Evolutionary conservation across 1,140 invertebrate species (phyloP), one percentile per base, ranked within the genome.

Genomic region (Neodiprion lecontei): DNA sequence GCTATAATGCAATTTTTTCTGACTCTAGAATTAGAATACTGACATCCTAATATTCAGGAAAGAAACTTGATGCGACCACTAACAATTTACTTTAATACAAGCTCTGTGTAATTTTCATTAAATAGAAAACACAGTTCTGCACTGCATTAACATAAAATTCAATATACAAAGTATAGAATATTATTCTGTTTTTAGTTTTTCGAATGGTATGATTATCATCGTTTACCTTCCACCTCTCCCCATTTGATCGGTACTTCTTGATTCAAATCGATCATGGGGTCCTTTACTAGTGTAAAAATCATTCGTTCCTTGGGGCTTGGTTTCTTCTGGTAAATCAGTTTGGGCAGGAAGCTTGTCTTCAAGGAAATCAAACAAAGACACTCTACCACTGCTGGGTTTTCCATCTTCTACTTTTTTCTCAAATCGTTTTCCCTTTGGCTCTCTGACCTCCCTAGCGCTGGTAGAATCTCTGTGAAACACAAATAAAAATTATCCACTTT

Each of bases 281-380:
- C 76, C 79, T 48, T 79, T 78, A 75, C 81, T 86, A 3, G 75
- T 71, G 49, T 74, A 77, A 74, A 66, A 77, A 68, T 67, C 74
- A 72, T 82, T 82, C 66, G 68, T 79, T 73, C 48, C 75, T 1
- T 78, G 72, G 47, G 70, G 72, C 77, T 77, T 81, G 28, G 47
- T 80, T 7, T 72, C 77, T 53, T 86, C 83, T 4, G 77, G 12
- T 4, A 75, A 70, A 71, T 87, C 89, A 9, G 81, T 79, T 75
- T 92, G 90, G 74, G 91, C 88, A 68, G 93, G 93, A 28, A 97
- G 88, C 88, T 96, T 96, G 79, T 95, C 93, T 83, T 96, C 95
- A 7, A 97, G 88, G 83, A 96, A 97, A 85, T 96, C 95, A 88
- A 97, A 97, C 1, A 97, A 86, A 1, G 95, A 96, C 1, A 96